Percentiles rank a stretch among this genome's conserved stretches.
Conservation (phyloP, 2,888 invertebrate genomes). For the Pseudolycoriella hygida region DNA sequence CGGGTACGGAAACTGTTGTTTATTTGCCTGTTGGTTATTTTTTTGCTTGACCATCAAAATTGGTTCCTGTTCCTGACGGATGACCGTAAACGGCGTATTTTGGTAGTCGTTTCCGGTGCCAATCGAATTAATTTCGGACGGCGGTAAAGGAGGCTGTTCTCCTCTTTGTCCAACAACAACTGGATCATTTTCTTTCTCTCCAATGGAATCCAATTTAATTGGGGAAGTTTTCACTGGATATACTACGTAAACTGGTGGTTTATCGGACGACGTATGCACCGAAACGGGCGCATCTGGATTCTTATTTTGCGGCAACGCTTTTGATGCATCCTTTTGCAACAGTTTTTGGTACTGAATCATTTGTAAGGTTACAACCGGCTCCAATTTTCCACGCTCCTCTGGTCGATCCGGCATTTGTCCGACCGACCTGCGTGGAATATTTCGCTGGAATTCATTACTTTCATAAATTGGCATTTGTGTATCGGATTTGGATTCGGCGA, state of each 20-base stretch:
- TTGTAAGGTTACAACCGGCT: constrained; percentile 44
- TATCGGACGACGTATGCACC: constrained; percentile 14
- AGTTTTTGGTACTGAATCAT: constrained; percentile 39
- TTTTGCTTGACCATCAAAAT: constrained; percentile 28
- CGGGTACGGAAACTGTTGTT: constrained; percentile 41
- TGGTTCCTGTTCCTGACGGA: constrained; percentile 30
- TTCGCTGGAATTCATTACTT: background rate
- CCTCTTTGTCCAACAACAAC: constrained; percentile 37
- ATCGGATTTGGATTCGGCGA: background rate
- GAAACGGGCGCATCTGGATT: constrained; percentile 9
- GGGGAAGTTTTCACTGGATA: constrained; percentile 37
- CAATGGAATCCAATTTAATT: constrained; percentile 29
- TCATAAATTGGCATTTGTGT: background rate
- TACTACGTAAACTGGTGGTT: constrained; percentile 36
- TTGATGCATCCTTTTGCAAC: constrained; percentile 10
- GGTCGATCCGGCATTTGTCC: background rate
- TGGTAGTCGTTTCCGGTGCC: constrained; percentile 22
- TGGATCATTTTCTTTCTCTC: constrained; percentile 21
- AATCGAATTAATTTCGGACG: constrained; percentile 21
- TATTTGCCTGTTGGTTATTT: constrained; percentile 22
- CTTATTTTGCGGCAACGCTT: too few relatives aligned
- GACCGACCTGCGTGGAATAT: background rate
- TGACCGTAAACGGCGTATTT: constrained; percentile 28
- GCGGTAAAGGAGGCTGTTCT: constrained; percentile 31
- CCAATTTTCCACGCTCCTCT: constrained; percentile 15